These are phyloP conservation scores for Clavelina lepadiformis DNA, from an alignment of 23 tunicate species.

Conservation along the genomic window DNA sequence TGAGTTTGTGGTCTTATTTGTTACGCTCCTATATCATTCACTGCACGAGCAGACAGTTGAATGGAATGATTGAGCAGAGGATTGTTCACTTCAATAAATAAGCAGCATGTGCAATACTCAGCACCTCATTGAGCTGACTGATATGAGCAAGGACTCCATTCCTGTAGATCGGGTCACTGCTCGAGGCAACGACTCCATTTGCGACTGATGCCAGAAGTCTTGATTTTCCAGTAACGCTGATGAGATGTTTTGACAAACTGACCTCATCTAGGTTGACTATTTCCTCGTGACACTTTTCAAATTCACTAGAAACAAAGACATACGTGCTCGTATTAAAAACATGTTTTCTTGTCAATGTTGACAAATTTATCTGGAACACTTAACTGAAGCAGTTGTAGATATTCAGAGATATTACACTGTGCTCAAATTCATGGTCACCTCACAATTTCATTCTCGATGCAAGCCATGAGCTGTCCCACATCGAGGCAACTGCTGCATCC, in stretches of 20 bases:
- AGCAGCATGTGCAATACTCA: too few relatives aligned
- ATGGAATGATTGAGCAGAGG: too few relatives aligned
- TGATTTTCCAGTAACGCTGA: conserved; percentile 41
- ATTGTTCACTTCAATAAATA: too few relatives aligned
- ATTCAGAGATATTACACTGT: background rate
- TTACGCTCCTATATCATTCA: too few relatives aligned
- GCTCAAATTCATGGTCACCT: conserved; percentile 9
- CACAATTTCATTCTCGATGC: conserved; percentile 23
- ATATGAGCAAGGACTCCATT: conserved; percentile 59
- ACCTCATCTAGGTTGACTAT: conserved; percentile 53
- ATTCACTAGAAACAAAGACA: conserved; percentile 15
- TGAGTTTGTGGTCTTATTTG: too few relatives aligned
- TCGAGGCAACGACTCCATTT: conserved; percentile 13
- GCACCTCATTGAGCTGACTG: conserved; percentile 42
- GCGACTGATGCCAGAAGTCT: conserved; percentile 34
- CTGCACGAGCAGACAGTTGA: too few relatives aligned
- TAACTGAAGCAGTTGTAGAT: background rate
- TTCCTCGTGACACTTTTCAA: conserved; percentile 58
- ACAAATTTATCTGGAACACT: background rate
- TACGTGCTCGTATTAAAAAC: background rate
- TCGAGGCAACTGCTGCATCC: conserved; percentile 25
- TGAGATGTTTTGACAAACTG: conserved; percentile 18
- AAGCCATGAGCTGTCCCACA: conserved; percentile 9
- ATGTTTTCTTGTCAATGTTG: background rate
- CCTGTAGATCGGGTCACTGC: conserved; percentile 44